phyloP scores from a whole-genome alignment of 2,888 invertebrate species.

The Nomada flava region DNA sequence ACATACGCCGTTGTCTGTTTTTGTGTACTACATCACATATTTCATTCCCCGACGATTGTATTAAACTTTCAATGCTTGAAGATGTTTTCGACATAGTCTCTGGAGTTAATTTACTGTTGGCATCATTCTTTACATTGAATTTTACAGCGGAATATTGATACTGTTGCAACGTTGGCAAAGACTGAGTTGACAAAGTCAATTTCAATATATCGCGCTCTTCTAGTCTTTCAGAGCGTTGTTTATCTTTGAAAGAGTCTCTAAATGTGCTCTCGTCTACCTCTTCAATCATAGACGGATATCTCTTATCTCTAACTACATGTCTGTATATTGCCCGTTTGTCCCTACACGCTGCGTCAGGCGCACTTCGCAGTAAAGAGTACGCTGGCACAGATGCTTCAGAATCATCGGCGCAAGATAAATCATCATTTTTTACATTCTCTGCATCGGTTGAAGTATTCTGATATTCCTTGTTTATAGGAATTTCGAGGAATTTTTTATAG shows the following conservation, averaged over 20 bases:
- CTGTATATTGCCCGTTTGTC: not conserved
- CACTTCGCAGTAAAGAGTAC: slow-evolving; percentile 35
- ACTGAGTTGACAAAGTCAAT: slow-evolving; percentile 16
- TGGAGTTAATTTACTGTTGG: not conserved
- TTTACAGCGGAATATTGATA: not conserved
- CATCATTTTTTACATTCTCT: slow-evolving; percentile 15
- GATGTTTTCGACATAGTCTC: slow-evolving; percentile 40
- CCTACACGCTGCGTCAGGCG: slow-evolving; percentile 25
- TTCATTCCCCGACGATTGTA: slow-evolving; percentile 45
- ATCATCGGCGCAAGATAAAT: slow-evolving; percentile 30
- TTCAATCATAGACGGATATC: slow-evolving; percentile 10
- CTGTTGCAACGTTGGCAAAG: slow-evolving; percentile 31
- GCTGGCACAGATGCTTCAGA: slow-evolving; percentile 32
- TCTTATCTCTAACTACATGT: not conserved
- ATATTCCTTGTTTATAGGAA: not conserved
- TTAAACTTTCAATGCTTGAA: slow-evolving; percentile 47
- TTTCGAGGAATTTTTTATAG: not conserved
- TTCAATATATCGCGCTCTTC: slow-evolving; percentile 12
- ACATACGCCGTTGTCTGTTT: slow-evolving; percentile 70
- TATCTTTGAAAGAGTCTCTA: slow-evolving; percentile 33
- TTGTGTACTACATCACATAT: slow-evolving; percentile 24
- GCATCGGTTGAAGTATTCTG: not conserved
- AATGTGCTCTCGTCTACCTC: slow-evolving; percentile 3
- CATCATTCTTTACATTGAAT: not conserved
- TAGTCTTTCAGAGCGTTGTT: slow-evolving; percentile 13